Conservation (phyloP, 37 sponge, comb jelly and placozoan species). For the Chondrilla cf. caribensis region DNA sequence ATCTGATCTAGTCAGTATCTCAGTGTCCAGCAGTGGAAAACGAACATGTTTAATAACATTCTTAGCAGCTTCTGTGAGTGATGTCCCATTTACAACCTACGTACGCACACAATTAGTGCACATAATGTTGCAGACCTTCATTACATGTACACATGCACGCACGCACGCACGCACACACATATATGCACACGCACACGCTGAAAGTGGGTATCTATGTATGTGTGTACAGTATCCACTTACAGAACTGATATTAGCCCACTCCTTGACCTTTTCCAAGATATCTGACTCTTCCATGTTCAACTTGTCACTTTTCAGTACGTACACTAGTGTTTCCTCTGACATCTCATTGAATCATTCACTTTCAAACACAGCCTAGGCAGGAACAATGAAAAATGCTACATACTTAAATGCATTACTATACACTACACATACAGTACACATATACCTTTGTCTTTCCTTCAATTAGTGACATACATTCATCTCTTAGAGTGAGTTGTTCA, state of each 20-base stretch:
- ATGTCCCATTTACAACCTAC: slow-evolving; percentile 84
- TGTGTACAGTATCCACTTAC: slow-evolving; percentile 41
- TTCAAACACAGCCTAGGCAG: slow-evolving; percentile 65
- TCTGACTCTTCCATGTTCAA: slow-evolving; percentile 89
- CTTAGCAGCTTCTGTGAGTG: slow-evolving; percentile 71
- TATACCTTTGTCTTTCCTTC: slow-evolving; percentile 82
- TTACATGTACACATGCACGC: no score
- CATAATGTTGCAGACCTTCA: no score
- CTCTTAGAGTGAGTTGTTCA: slow-evolving; percentile 81
- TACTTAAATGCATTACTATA: no score
- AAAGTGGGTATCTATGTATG: no score
- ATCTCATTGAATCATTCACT: slow-evolving; percentile 90
- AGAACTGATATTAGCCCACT: slow-evolving; percentile 95
- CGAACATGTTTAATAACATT: slow-evolving; percentile 85
- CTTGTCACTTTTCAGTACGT: slow-evolving; percentile 74
- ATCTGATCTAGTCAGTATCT: slow-evolving; percentile 79
- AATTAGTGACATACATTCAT: slow-evolving; percentile 85
- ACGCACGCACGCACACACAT: no score
- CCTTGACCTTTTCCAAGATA: slow-evolving; percentile 83
- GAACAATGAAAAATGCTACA: background rate
- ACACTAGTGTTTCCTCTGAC: slow-evolving; percentile 89
- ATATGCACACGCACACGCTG: no score
- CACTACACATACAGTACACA: no score
- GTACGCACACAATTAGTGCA: background rate
- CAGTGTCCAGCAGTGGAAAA: slow-evolving; percentile 85